phyloP scores from a whole-genome alignment of 2,113 vertebrate species.

The Mobula birostris region DNA sequence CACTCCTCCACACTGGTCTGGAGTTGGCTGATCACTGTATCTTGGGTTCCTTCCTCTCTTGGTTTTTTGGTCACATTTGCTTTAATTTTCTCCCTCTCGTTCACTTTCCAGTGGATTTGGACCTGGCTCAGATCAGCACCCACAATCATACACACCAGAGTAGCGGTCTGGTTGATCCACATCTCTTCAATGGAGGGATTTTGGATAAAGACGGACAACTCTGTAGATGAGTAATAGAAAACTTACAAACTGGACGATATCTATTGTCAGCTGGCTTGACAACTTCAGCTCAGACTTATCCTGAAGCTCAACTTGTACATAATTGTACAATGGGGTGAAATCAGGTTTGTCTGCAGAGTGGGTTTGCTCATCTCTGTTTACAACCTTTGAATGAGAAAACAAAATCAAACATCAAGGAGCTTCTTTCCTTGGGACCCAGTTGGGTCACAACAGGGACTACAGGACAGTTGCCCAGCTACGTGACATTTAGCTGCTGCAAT shows the following conservation, averaged over 20 bases:
- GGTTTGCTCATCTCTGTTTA: too few relatives aligned
- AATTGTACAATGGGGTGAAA: neutral
- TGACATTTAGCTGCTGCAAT: too few relatives aligned
- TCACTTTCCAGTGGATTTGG: neutral
- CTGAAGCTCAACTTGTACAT: neutral
- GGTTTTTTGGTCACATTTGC: neutral
- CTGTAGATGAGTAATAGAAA: neutral
- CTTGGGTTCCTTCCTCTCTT: neutral
- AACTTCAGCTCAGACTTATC: too few relatives aligned
- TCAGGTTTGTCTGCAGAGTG: too few relatives aligned
- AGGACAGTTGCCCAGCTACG: too few relatives aligned
- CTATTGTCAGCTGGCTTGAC: too few relatives aligned
- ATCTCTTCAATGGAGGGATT: neutral
- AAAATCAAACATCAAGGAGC: too few relatives aligned
- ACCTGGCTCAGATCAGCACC: neutral
- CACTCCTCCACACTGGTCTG: too few relatives aligned
- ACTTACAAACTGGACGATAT: too few relatives aligned
- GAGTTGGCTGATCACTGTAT: neutral
- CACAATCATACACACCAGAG: neutral
- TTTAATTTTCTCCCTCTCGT: neutral
- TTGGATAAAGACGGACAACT: neutral
- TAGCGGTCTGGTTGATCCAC: neutral
- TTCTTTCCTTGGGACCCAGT: too few relatives aligned
- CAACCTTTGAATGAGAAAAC: too few relatives aligned
- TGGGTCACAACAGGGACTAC: too few relatives aligned